Conservation (phyloP, 2,888 invertebrate genomes). For the Thera obeliscata region DNA sequence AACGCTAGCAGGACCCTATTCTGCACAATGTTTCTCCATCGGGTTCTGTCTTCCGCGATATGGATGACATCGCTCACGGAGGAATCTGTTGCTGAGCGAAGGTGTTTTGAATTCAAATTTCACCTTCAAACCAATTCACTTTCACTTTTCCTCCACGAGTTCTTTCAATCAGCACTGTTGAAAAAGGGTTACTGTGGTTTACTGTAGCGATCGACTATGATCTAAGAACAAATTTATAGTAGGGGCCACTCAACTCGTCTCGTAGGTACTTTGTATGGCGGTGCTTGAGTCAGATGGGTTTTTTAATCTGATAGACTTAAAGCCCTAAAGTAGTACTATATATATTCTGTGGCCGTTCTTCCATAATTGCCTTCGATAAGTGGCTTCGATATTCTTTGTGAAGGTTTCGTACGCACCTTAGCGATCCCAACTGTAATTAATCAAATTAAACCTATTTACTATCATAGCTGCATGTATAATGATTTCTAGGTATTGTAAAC, state of each 20-base stretch:
- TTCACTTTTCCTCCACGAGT: too few relatives aligned
- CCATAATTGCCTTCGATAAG: constrained; percentile 19
- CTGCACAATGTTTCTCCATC: too few relatives aligned
- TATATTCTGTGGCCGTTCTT: background rate
- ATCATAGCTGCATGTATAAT: too few relatives aligned
- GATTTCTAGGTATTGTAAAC: too few relatives aligned
- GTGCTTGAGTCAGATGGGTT: constrained; percentile 28
- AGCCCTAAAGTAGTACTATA: constrained; percentile 1
- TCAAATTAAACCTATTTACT: background rate
- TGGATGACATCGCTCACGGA: too few relatives aligned
- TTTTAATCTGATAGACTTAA: constrained; percentile 21
- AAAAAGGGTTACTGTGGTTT: too few relatives aligned
- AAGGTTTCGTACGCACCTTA: constrained; percentile 1
- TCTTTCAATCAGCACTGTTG: too few relatives aligned
- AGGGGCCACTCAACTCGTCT: constrained; percentile 13
- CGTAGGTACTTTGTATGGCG: constrained; percentile 27
- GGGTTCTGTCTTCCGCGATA: too few relatives aligned
- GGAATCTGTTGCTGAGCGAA: too few relatives aligned
- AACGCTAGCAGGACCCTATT: too few relatives aligned
- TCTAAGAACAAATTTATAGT: constrained; percentile 10
- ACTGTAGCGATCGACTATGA: background rate
- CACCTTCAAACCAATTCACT: too few relatives aligned
- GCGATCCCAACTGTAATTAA: background rate
- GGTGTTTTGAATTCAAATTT: too few relatives aligned
- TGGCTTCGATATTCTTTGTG: constrained; percentile 16